These are phyloP conservation scores for Betta splendens DNA, from an alignment of 2,797 vertebrate species.

Conservation along the genomic window DNA sequence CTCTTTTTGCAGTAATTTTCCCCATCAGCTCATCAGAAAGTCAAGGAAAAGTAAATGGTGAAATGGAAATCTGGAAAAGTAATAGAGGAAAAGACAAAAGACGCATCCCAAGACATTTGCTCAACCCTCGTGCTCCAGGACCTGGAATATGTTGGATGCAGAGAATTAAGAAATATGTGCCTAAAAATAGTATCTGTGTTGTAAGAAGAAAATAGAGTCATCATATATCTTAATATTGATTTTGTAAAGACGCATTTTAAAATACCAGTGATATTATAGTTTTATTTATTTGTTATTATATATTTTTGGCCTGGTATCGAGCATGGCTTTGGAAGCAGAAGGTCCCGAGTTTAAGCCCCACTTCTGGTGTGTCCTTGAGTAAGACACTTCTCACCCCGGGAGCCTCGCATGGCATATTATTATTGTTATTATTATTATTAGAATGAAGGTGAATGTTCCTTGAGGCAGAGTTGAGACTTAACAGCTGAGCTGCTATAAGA, in stretches of 20 bases:
- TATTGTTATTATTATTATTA: too few relatives aligned
- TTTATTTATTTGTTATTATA: too few relatives aligned
- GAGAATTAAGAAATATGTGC: not conserved
- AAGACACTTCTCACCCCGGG: too few relatives aligned
- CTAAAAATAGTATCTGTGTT: not conserved
- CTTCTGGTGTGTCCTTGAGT: too few relatives aligned
- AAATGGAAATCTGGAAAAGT: too few relatives aligned
- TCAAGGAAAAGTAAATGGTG: not conserved
- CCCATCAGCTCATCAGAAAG: too few relatives aligned
- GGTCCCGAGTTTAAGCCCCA: too few relatives aligned
- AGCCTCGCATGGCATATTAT: too few relatives aligned
- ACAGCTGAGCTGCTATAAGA: not conserved
- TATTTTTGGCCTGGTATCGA: too few relatives aligned
- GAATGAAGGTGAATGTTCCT: too few relatives aligned
- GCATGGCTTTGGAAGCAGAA: too few relatives aligned
- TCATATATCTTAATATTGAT: not conserved
- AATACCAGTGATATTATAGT: not conserved
- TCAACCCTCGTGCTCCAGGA: not conserved
- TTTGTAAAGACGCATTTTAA: not conserved
- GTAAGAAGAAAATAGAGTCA: not conserved
- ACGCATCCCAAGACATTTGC: not conserved
- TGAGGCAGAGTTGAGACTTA: slow-evolving; percentile 1
- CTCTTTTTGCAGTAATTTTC: too few relatives aligned
- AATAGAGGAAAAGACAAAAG: not conserved
- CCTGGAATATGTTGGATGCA: not conserved